Evolutionary conservation across 35 echinoderm and acorn worm genomes (phyloP).

Genomic region (Apostichopus japonicus): DNA sequence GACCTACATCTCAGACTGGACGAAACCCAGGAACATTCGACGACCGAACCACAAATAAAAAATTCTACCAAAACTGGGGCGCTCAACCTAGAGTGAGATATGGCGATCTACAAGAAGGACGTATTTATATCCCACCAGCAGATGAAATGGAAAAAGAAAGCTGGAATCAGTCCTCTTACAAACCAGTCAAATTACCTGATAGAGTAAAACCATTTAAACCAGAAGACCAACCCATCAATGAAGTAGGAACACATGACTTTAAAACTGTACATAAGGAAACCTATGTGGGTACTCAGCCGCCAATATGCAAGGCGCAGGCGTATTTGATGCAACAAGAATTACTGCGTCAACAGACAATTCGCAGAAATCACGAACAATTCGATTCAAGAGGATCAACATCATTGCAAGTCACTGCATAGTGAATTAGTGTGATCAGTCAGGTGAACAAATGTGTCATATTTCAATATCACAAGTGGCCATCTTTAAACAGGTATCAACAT

Average conservation of each 20-base stretch:
- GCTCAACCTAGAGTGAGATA: conserved; percentile 83
- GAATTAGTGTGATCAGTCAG: no score
- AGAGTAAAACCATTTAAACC: conserved; percentile 65
- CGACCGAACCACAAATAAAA: conserved; percentile 90
- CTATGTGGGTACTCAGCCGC: conserved; percentile 66
- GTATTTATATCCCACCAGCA: conserved; percentile 69
- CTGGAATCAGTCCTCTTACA: conserved; percentile 66
- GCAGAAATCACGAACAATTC: no score
- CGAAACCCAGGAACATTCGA: conserved; percentile 71
- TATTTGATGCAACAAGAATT: conserved; percentile 86
- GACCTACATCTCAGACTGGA: conserved; percentile 64
- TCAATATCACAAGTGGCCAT: no score
- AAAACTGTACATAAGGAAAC: conserved; percentile 88
- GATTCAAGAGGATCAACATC: no score
- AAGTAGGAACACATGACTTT: conserved; percentile 74
- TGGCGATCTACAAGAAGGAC: conserved; percentile 81
- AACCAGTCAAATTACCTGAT: conserved; percentile 48
- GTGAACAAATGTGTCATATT: no score
- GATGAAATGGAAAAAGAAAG: conserved; percentile 70
- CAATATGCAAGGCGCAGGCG: conserved; percentile 72
- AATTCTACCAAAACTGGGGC: conserved; percentile 91
- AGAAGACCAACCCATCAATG: conserved; percentile 11
- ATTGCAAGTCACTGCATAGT: no score
- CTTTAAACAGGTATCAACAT: no score
- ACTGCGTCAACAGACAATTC: conserved; percentile 40